Base-by-base conservation (phyloP, 2,113 vertebrate species). In the Heliornis fulica region DNA sequence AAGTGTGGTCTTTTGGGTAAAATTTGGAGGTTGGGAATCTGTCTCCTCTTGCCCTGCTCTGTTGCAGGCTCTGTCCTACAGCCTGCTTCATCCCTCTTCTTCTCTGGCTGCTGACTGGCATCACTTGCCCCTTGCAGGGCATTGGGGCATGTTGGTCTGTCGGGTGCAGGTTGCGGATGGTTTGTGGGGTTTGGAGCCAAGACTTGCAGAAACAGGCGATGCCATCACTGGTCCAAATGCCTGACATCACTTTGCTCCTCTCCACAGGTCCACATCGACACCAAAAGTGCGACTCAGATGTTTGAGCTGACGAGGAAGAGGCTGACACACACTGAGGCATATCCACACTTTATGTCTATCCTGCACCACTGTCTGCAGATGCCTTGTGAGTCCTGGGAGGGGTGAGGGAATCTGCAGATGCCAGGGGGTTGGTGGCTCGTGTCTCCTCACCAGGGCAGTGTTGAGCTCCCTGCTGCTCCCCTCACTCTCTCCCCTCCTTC, bases 351-450 rank as follows among this genome's bases (percentile, higher is more conserved):
- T 98, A 99, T 99, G 98, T 99, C 99, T 92, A 98, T 99, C 93
- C 98, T 99, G 94, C 99, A 99, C 96, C 99, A 99, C 98, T 99
- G 99, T 97, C 99, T 99, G 97, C 99, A 99, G 76, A 99, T 99
- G 99, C 99, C 99, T 98, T 99, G 99, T 99, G 94, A 99, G 99
- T 98, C 38, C 82, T 1, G 2, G 65, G 32, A 41, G 10, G 28
- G 18, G 28, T 10, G 2, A 64, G 90, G 29, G 72, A 72, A 14
- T 16, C 40, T 7, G 0, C 1, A 5, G 21, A 59, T 56, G 23
- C 3, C 0, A 2, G 22, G 43, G 25, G 20, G n/a, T 77, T 40
- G 41, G 83, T 64, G 90, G 82, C 57, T 63, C 51, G n/a, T 11
- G 7, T 50, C 45, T 61, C n/a, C 31, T 57, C 36, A 31, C 46